A percentile compares a stretch with the other conserved stretches of the same genome.
These are phyloP conservation scores for Lacerta bilineata DNA, from an alignment of 2,797 vertebrate genomes.

Conservation along the genomic window DNA sequence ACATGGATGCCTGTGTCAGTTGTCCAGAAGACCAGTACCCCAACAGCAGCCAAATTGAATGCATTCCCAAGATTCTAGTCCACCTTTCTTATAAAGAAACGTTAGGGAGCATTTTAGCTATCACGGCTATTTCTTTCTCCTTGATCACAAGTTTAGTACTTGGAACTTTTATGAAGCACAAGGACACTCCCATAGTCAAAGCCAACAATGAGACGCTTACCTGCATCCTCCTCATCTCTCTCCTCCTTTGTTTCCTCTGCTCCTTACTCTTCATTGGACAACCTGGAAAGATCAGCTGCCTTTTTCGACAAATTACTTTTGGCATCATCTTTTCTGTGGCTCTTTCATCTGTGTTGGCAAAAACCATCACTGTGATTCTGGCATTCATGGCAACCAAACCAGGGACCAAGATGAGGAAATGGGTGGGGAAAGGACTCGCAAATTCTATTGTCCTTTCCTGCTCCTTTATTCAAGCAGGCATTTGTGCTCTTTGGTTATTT, in stretches of 20 bases:
- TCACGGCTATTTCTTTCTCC: neutral
- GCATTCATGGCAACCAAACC: neutral
- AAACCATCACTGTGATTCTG: neutral
- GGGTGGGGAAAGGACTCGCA: neutral
- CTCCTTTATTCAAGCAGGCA: neutral
- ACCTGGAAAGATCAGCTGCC: neutral
- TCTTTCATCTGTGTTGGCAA: neutral
- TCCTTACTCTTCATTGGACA: neutral
- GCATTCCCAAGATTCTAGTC: neutral
- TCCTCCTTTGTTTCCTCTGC: neutral
- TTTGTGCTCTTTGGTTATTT: neutral
- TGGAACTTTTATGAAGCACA: neutral
- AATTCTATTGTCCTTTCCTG: neutral
- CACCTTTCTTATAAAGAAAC: constrained; percentile 7
- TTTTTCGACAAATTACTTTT: neutral
- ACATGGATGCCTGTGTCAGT: neutral
- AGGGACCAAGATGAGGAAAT: neutral
- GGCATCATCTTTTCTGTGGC: neutral
- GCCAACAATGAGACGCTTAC: constrained; percentile 5
- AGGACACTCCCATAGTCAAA: constrained; percentile 5
- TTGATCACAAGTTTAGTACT: neutral
- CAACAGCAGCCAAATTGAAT: neutral
- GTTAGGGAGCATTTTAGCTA: neutral
- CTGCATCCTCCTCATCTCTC: neutral
- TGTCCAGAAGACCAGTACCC: constrained; percentile 6